Evolutionary conservation across 1,140 invertebrate species (phyloP), one percentile per base, ranked within the genome.

Genomic region (Thaumetopoea pityocampa): DNA sequence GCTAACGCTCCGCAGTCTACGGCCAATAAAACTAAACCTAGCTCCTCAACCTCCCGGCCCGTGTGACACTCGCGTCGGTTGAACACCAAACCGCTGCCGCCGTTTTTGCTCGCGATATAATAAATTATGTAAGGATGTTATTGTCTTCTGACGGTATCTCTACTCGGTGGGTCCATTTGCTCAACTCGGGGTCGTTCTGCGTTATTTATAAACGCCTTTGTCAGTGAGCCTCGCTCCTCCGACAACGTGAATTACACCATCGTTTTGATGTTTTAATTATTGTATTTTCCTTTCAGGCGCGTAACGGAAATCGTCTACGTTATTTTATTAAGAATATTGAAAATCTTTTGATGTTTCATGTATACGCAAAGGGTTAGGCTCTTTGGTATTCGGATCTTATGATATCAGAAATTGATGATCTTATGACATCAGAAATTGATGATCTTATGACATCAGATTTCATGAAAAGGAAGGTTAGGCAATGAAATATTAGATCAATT

Each of bases 81-180:
- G 41, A 45, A 41, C 35, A 27, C 14, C 27, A 29, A 48, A 49
- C 58, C 48, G 22, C 54, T 30, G 40, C 51, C 49, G 35, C 40
- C 32, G 58, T 66, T 66, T 68, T 69, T 66, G 66, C 52, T 16
- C 47, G 29, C 44, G 53, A 59, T 56, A 63, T 66, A 68, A 68
- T 68, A 68, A 68, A 68, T 68, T 68, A 68, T 59, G 51, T 59
- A 51, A 57, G 59, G 55, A 48, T 48, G 50, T 60, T 66, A 68
- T 68, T 68, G 65, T 68, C 65, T 58, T 54, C 40, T 51, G 62
- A 68, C 66, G 52, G 36, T 68, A 68, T 68, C 65, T 57, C 51
- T 54, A 58, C 48, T 63, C 47, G 46, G 55, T 52, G 59, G 43
- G 43, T 42, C 52, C 51, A 51, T 60, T 64, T 52, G 48, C 49